Evolutionary conservation across 2,888 invertebrate species (phyloP).

Genomic region (Chaitophorus viminalis): DNA sequence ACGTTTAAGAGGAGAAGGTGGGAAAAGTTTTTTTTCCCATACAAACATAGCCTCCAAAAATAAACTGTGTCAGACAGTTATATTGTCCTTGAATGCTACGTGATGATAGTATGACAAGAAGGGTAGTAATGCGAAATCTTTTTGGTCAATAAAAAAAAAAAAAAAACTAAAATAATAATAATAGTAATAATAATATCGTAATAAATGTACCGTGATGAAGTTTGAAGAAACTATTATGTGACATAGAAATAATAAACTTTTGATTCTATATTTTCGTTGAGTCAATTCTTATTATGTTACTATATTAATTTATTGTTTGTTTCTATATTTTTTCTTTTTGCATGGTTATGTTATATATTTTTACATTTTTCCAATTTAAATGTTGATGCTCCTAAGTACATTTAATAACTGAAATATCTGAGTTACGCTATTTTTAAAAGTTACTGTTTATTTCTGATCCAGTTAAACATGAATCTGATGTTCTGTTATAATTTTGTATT

Average conservation of each 20-base stretch:
- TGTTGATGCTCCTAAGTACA: background rate
- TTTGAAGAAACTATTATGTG: conserved; percentile 20
- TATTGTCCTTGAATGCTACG: conserved; percentile 55
- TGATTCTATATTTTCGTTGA: background rate
- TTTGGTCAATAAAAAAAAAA: conserved; percentile 32
- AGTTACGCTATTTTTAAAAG: background rate
- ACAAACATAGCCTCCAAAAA: conserved; percentile 44
- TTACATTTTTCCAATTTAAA: background rate
- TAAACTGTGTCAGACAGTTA: conserved; percentile 55
- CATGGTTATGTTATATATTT: background rate
- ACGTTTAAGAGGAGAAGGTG: conserved; percentile 18
- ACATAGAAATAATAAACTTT: conserved; percentile 34
- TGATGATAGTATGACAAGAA: conserved; percentile 32
- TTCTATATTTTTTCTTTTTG: background rate
- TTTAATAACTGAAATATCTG: background rate
- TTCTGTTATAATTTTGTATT: no score
- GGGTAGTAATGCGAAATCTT: conserved; percentile 45
- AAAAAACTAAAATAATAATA: background rate
- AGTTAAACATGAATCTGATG: no score
- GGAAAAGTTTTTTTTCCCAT: conserved; percentile 25
- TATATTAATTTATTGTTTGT: background rate
- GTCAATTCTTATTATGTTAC: background rate
- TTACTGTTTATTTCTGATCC: background rate
- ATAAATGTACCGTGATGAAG: conserved; percentile 39
- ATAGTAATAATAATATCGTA: conserved; percentile 17